Evolutionary conservation across 2,888 invertebrate species (phyloP).

Genomic region (Sarcophaga carnaria): DNA sequence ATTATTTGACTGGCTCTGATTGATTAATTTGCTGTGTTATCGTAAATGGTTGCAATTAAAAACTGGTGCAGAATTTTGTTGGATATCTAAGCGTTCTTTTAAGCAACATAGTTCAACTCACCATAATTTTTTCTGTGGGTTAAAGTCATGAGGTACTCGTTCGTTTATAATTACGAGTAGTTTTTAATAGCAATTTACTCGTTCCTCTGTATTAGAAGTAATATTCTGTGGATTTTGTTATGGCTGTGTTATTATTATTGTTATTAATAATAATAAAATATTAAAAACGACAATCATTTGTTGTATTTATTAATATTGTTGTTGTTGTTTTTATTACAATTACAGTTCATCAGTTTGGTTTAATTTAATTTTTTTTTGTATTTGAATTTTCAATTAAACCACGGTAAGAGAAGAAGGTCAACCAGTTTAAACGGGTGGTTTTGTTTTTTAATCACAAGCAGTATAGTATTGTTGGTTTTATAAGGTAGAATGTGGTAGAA

Average conservation of each 20-base stretch:
- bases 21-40: background rate
- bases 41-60: background rate
- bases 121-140: conserved; percentile 5
- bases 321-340: conserved; percentile 31
- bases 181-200: conserved; percentile 17
- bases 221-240: background rate
- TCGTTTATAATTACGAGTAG: background rate
- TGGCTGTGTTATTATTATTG: conserved; percentile 19
- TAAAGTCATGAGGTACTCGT: conserved; percentile 7
- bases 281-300: background rate
- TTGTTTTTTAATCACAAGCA: background rate
- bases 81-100: background rate
- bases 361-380: background rate
- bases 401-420: conserved; percentile 59
- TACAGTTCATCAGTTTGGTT: conserved; percentile 42
- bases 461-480: background rate
- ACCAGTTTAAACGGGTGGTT: conserved; percentile 45
- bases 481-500: background rate
- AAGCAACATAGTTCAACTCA: background rate
- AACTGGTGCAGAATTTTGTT: conserved; percentile 11
- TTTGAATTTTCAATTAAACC: conserved; percentile 29
- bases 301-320: conserved; percentile 24
- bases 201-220: conserved; percentile 10
- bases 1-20: background rate
- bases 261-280: background rate